Conservation (phyloP, 2,888 invertebrate genomes). For the Caenorhabditis angaria region DNA sequence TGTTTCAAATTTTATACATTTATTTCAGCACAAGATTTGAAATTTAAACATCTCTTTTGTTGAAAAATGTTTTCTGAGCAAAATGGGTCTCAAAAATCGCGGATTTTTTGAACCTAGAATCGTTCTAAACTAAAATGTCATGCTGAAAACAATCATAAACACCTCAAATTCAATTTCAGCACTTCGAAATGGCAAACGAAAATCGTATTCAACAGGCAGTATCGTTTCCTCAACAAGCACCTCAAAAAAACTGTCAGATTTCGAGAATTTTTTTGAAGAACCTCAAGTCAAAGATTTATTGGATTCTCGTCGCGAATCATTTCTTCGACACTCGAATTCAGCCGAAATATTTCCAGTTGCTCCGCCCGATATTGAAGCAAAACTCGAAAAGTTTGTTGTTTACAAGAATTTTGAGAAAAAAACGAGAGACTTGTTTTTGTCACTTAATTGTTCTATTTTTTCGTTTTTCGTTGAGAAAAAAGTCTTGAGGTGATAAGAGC, state of each 20-base stretch:
- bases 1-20: too few relatives aligned
- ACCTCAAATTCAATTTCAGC: slow-evolving; percentile 19
- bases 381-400: slow-evolving; percentile 26
- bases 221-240: slow-evolving; percentile 25
- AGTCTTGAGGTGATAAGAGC: too few relatives aligned
- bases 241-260: slow-evolving; percentile 33
- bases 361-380: slow-evolving; percentile 46
- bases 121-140: too few relatives aligned
- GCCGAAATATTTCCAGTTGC: slow-evolving; percentile 41
- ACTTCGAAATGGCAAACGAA: slow-evolving; percentile 37
- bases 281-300: slow-evolving; percentile 44
- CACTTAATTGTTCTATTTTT: too few relatives aligned
- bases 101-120: too few relatives aligned
- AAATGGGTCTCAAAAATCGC: too few relatives aligned
- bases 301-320: slow-evolving; percentile 38
- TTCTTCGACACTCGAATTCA: slow-evolving; percentile 18
- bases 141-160: too few relatives aligned
- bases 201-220: slow-evolving; percentile 42
- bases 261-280: slow-evolving; percentile 53
- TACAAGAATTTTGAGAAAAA: neutral
- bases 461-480: too few relatives aligned
- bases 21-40: too few relatives aligned
- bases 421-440: slow-evolving; percentile 3
- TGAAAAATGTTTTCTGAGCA: too few relatives aligned
- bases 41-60: too few relatives aligned